Evolutionary conservation across 2,113 vertebrate genomes (phyloP).

Genomic region (Ranitomeya imitator): DNA sequence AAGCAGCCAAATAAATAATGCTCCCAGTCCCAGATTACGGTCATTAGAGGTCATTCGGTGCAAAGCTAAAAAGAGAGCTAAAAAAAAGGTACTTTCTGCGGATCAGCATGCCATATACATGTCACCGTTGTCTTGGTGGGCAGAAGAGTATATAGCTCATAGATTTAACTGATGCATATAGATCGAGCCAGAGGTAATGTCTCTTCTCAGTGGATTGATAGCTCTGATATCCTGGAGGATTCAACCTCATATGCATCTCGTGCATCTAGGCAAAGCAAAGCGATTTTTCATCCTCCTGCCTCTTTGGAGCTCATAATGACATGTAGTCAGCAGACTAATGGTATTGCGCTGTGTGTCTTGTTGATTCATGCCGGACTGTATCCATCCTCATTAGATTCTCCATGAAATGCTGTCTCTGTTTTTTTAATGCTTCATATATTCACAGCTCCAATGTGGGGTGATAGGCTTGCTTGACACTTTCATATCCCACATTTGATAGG

Average conservation of each 20-base stretch:
- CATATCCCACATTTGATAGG: conserved; percentile 56
- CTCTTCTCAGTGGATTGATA: conserved; percentile 43
- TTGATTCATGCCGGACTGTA: conserved; percentile 58
- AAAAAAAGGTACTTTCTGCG: not conserved
- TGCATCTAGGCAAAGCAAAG: conserved; percentile 47
- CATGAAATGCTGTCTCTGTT: conserved; percentile 57
- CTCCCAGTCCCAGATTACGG: not conserved
- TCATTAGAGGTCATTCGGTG: not conserved
- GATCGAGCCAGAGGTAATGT: conserved; percentile 38
- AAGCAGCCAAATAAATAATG: conserved; percentile 9
- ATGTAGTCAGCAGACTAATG: conserved; percentile 59
- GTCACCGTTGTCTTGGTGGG: conserved; percentile 36
- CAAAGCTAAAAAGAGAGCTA: not conserved
- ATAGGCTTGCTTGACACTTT: conserved; percentile 56
- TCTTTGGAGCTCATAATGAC: conserved; percentile 59
- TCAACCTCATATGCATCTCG: conserved; percentile 52
- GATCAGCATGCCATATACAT: conserved; percentile 28
- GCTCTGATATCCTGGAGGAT: conserved; percentile 43
- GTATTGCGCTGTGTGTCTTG: conserved; percentile 58
- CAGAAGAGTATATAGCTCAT: conserved; percentile 24
- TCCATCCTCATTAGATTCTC: conserved; percentile 59
- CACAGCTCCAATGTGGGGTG: conserved; percentile 56
- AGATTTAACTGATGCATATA: conserved; percentile 41
- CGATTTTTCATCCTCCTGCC: conserved; percentile 51
- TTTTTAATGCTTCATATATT: conserved; percentile 60